phyloP scores from a whole-genome alignment of 2,113 vertebrate genomes.

The Pyxicephalus adspersus region DNA sequence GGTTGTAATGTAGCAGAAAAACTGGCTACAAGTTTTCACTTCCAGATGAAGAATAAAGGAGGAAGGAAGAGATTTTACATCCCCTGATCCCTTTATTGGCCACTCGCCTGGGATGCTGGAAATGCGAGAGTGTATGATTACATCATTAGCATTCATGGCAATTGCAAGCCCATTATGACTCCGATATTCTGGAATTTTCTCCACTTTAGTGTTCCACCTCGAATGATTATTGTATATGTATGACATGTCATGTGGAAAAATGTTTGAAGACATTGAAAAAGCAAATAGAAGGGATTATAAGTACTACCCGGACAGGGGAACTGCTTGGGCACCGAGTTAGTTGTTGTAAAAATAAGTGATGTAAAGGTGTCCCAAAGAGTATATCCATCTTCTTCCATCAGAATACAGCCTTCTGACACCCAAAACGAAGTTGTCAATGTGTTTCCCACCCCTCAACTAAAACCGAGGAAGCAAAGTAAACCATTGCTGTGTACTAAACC shows the following conservation, averaged over 20 bases:
- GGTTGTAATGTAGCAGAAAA: slow-evolving; percentile 39
- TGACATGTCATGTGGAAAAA: background rate
- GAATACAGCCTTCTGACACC: too few relatives aligned
- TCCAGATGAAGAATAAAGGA: slow-evolving; percentile 40
- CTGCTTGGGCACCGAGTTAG: too few relatives aligned
- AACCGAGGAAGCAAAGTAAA: too few relatives aligned
- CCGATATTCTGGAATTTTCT: slow-evolving; percentile 7
- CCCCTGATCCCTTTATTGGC: slow-evolving; percentile 20
- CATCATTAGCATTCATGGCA: slow-evolving; percentile 8
- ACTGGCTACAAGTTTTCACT: slow-evolving; percentile 33
- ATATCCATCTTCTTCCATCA: too few relatives aligned
- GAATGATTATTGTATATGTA: background rate
- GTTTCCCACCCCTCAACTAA: too few relatives aligned
- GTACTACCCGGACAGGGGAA: too few relatives aligned
- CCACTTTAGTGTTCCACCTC: background rate
- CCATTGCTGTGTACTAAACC: too few relatives aligned
- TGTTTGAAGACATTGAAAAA: background rate
- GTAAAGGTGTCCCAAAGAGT: too few relatives aligned
- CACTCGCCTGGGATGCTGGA: background rate
- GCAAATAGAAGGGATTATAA: too few relatives aligned
- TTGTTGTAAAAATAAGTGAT: too few relatives aligned
- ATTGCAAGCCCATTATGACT: background rate
- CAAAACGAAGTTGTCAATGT: too few relatives aligned
- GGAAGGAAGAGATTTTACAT: slow-evolving; percentile 40
- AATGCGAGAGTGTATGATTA: slow-evolving; percentile 1